phyloP scores from a whole-genome alignment of 2,113 vertebrate genomes.

The Campylomormyrus tamandua region DNA sequence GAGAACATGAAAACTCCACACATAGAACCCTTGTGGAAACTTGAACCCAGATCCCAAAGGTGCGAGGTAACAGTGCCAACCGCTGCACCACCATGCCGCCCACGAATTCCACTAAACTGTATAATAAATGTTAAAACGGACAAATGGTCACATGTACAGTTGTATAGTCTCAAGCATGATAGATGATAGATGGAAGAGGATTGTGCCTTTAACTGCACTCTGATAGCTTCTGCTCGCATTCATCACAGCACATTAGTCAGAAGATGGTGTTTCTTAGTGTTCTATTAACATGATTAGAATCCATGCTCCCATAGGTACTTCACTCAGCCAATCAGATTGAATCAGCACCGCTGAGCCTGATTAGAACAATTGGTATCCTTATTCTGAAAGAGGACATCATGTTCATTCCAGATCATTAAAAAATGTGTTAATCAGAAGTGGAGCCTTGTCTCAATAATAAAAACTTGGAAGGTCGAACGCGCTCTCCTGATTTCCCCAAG shows the following conservation, averaged over 20 bases:
- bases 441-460: neutral
- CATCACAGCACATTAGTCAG: neutral
- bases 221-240: neutral
- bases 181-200: neutral
- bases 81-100: too few species aligned
- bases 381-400: neutral
- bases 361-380: constrained; percentile 16
- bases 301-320: neutral
- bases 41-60: too few species aligned
- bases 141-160: neutral
- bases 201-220: neutral
- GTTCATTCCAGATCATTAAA: neutral
- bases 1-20: too few species aligned
- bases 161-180: neutral
- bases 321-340: constrained; percentile 1
- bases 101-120: neutral
- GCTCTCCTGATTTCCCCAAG: neutral
- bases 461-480: neutral
- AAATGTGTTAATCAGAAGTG: neutral
- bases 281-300: neutral
- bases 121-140: neutral
- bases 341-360: neutral
- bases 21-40: too few species aligned
- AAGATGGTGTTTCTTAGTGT: neutral
- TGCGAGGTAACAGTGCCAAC: too few species aligned